Evolutionary conservation across 1,140 invertebrate genomes (phyloP).

Genomic region (Cydia splendana): DNA sequence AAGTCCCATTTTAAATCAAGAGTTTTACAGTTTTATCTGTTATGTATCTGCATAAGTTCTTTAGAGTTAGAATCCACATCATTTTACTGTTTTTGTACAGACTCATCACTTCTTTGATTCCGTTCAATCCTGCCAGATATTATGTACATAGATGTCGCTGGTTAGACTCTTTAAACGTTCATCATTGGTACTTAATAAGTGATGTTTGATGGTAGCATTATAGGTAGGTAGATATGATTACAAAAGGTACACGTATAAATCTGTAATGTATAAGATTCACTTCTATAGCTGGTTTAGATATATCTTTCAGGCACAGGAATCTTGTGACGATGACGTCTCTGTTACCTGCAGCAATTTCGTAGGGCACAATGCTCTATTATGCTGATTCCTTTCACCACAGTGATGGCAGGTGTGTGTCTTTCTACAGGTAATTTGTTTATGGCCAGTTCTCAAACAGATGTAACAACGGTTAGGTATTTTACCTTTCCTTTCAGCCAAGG

Average conservation of each 20-base stretch:
- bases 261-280: slow-evolving; percentile 18
- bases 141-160: neutral
- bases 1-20: neutral
- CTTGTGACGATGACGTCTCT: slow-evolving; percentile 33
- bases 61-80: neutral
- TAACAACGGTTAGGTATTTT: too few species aligned
- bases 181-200: neutral
- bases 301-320: slow-evolving; percentile 34
- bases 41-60: neutral
- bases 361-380: too few species aligned
- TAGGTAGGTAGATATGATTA: slow-evolving; percentile 34
- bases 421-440: too few species aligned
- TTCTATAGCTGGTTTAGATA: neutral
- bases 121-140: neutral
- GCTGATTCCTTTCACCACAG: too few species aligned
- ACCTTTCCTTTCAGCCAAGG: too few species aligned
- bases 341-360: slow-evolving; percentile 33
- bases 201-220: slow-evolving; percentile 32
- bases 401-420: too few species aligned
- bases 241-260: slow-evolving; percentile 32
- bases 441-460: too few species aligned
- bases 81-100: neutral
- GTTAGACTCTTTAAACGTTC: neutral
- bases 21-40: neutral
- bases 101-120: neutral